Evolutionary conservation across 2,113 vertebrate species (phyloP).

Genomic region (Alosa alosa): DNA sequence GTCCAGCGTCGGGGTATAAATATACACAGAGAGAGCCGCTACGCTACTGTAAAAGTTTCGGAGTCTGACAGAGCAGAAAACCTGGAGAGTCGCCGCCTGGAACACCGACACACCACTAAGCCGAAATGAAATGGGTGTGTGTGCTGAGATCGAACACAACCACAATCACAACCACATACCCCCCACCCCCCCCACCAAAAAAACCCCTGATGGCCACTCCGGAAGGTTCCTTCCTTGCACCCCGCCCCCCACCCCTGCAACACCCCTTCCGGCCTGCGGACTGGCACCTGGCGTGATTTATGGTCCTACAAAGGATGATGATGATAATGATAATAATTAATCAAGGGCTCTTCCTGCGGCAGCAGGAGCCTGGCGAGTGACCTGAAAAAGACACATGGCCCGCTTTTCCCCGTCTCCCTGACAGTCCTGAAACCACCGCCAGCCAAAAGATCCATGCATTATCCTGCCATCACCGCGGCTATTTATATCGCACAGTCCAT

Average conservation of each 20-base stretch:
- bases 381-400: slow-evolving; percentile 70
- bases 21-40: neutral
- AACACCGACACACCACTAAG: neutral
- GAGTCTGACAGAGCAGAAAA: neutral
- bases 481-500: slow-evolving; percentile 81
- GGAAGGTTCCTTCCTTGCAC: slow-evolving; percentile 21
- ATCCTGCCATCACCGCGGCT: slow-evolving; percentile 78
- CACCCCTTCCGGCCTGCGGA: slow-evolving; percentile 51
- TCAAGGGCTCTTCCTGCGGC: slow-evolving; percentile 72
- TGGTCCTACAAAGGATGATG: slow-evolving; percentile 65
- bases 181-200: slow-evolving; percentile 9
- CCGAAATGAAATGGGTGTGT: neutral
- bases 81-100: neutral
- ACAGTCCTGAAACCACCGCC: slow-evolving; percentile 72
- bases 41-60: neutral
- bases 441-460: slow-evolving; percentile 75
- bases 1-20: neutral
- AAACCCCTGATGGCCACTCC: slow-evolving; percentile 36
- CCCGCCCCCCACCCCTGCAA: slow-evolving; percentile 17
- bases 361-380: slow-evolving; percentile 66
- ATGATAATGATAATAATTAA: slow-evolving; percentile 78
- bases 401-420: slow-evolving; percentile 59
- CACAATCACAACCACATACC: neutral
- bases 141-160: neutral
- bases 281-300: slow-evolving; percentile 69